Base-by-base conservation (phyloP, 2,797 vertebrate species). In the Taeniopygia guttata region DNA sequence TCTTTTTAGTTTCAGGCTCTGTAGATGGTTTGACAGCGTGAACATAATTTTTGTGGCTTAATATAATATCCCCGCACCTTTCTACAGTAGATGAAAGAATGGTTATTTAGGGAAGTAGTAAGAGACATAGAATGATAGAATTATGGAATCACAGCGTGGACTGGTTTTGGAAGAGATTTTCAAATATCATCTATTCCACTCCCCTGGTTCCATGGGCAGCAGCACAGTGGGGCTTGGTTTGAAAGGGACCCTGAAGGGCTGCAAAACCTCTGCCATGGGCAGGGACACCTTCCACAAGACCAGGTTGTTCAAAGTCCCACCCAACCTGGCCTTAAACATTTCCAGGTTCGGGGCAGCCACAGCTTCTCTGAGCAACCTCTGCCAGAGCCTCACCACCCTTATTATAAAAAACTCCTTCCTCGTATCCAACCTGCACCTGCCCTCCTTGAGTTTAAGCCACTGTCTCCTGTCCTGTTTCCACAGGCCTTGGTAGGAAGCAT, bases 291-390 rank as follows among this genome's bases (percentile, higher is more conserved):
- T 42, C 40, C 30, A 30, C 21, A 16, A 32, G 3, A 7, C 7
- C 23, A 75, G 9, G 3, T 3, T 48, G 15, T 15, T 79, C 20
- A 9, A 77, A 84, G 3, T 0, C 23, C 21, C 4, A 0, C 40
- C 42, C 38, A 79, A 1, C 8, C 27, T 17, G 9, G 15, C 42
- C 29, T 73, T 18, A 7, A 8, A 49, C 23, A 74, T 15, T n/a
- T 64, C 52, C 30, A 54, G 23, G 6, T 22, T 34, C 13, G 34
- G 5, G 11, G 4, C 12, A 59, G 14, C 6, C 14, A 22, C 25
- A 60, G 1, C 34, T 66, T 52, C 38, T 70, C 36, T 58, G 36
- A 3, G 4, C 2, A 80, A 20, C 8, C 23, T 84, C 14, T 27
- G 10, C 34, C 26, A 34, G 26, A 1, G 20, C 18, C n/a, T 29